Base-by-base conservation (phyloP, 2,888 invertebrate genomes). In the Nasonovia ribisnigri region DNA sequence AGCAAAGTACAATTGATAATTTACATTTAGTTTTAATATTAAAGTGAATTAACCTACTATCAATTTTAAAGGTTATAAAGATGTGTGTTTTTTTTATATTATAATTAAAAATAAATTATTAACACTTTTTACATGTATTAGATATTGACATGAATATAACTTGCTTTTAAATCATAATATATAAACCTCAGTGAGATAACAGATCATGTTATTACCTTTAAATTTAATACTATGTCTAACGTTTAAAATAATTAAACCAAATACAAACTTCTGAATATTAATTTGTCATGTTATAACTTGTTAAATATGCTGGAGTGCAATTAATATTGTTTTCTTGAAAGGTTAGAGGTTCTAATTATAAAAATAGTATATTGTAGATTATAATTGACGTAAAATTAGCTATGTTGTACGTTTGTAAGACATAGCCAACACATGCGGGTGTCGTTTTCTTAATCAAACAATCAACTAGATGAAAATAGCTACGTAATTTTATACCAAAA, bases 361-460 rank as follows among this genome's bases (percentile, higher is more conserved):
- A 46, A 46, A 46, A 46, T 46, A 46, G 1, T 11, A 46, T 8
- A 46, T 46, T 46, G 11, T 46, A 46, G 10, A 46, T 46, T 46
- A 46, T 11, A 11, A 1, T 46, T 11, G 46, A 46, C 46, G 11
- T 11, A 11, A 46, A 46, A 11, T 46, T 46, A 11, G 46, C 46
- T 46, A 46, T 46, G 10, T 46, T 46, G 10, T 8, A 46, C 46
- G 10, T 46, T 46, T 46, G 46, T 46, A 46, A 46, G 46, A 10
- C 0, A 3, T 6, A 46, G 6, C 6, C 3, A 46, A 46, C 46
- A 10, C 46, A n/a, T n/a, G 16, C 0, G 16, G 1, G 1, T n/a
- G 16, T n/a, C 16, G n/a, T 67, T n/a, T 1, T 67, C 6, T n/a
- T 8, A 20, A 77, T 77, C 20, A 77, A 36, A 77, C 8, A 36